phyloP scores from a whole-genome alignment of 1,140 invertebrate genomes.

The Drosophila asahinai region DNA sequence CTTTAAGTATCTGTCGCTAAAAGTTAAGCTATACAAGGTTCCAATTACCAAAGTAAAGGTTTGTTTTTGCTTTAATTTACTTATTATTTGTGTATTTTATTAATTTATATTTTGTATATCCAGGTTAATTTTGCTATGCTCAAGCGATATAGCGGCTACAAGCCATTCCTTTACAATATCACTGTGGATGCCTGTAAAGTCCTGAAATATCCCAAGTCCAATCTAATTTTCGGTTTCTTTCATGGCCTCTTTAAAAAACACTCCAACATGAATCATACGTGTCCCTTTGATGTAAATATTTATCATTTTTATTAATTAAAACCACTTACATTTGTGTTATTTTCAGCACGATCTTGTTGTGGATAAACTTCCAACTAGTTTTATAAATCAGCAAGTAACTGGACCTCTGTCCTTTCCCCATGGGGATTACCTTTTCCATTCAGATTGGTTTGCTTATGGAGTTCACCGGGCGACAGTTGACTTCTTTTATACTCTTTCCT shows the following conservation, averaged over 20 bases:
- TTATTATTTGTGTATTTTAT: background rate
- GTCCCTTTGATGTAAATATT: constrained; percentile 9
- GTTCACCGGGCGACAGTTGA: background rate
- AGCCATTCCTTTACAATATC: constrained; percentile 31
- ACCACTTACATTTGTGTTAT: background rate
- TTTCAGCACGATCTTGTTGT: constrained; percentile 17
- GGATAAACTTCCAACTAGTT: constrained; percentile 1
- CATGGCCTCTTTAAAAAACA: background rate
- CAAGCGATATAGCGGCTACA: constrained; percentile 18
- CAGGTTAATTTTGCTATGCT: constrained; percentile 18
- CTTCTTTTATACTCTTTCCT: constrained; percentile 3
- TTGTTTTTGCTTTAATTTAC: background rate
- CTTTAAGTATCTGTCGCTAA: constrained; percentile 32
- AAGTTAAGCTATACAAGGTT: constrained; percentile 2
- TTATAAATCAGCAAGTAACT: constrained; percentile 1
- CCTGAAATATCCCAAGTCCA: constrained; percentile 7
- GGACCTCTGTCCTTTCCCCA: background rate
- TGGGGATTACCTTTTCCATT: constrained; percentile 10
- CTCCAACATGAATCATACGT: constrained; percentile 32
- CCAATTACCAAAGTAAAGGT: constrained; percentile 22
- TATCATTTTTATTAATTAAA: background rate
- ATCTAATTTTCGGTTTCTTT: background rate
- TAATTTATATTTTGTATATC: background rate
- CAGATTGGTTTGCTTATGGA: constrained; percentile 3
- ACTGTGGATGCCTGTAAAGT: constrained; percentile 22